Evolutionary conservation across 2,113 vertebrate genomes (phyloP).

Genomic region (Pristiophorus japonicus): DNA sequence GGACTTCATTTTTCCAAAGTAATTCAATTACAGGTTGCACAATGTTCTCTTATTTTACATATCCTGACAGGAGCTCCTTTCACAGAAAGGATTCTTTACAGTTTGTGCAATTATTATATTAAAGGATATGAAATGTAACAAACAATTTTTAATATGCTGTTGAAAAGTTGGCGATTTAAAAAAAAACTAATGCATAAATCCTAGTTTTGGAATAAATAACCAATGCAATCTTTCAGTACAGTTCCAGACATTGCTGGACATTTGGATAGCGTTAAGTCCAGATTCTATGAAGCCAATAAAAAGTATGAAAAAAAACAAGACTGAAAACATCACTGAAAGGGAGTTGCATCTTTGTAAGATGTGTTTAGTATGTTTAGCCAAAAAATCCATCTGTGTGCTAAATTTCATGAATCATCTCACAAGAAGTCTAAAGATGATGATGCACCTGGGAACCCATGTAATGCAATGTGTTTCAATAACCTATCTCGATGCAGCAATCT

Average conservation of each 20-base stretch:
- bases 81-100: conserved; percentile 79
- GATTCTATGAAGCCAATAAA: not conserved
- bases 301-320: not conserved
- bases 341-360: not conserved
- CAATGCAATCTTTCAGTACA: not conserved
- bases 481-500: not conserved
- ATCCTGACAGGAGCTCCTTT: conserved; percentile 67
- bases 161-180: not conserved
- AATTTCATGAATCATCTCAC: not conserved
- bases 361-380: not conserved
- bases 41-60: conserved; percentile 42
- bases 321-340: not conserved
- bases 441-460: not conserved
- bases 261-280: not conserved
- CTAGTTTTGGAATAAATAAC: conserved; percentile 24
- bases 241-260: not conserved
- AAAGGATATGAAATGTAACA: conserved; percentile 14
- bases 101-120: conserved; percentile 46
- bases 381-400: not conserved
- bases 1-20: conserved; percentile 62
- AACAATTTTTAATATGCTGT: conserved; percentile 1
- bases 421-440: not conserved
- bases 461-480: not conserved
- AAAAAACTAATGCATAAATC: not conserved
- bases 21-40: conserved; percentile 47